Base-by-base conservation (phyloP, 2,888 invertebrate genomes). In the Physocephala rufipes region DNA sequence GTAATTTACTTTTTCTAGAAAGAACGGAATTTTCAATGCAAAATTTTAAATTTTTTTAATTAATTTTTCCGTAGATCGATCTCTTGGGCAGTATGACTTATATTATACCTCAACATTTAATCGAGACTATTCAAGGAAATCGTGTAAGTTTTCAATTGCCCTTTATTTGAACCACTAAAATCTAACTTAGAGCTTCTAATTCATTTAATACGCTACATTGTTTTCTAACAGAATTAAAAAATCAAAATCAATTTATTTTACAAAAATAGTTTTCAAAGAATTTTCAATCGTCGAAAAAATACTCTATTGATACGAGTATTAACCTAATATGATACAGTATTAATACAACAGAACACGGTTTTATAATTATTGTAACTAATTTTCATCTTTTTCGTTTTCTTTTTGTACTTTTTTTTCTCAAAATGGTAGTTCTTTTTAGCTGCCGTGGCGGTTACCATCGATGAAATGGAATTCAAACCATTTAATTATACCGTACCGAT, bases 401-500 rank as follows among this genome's bases (percentile, higher is more conserved):
- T n/a, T n/a, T n/a, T n/a, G n/a, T n/a, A 59, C 59, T 36, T 59
- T 36, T 24, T 19, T n/a, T n/a, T n/a, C n/a, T n/a, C n/a, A n/a
- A n/a, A n/a, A n/a, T n/a, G n/a, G n/a, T n/a, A 83, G 78, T 84
- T 79, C 75, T 82, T 86, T 16, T 74, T 86, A 71, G 85, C 82
- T 5, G 86, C 86, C 1, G 80, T 84, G 47, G 86, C 82, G 28
- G 80, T 80, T 43, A 86, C 86, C 2, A 80, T 86, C 2, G 83
- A 85, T 73, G 85, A 86, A 59, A 78, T 79, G 1, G 77, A 82
- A 30, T 81, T 76, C 58, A 82, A 82, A 51, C 77, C 89, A 4
- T 89, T 95, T 51, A 94, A 95, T 84, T 96, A 93, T 81, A 95
- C 95, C 0, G 86, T 88, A 30, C 90, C 94, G 0, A 90, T 96